Evolutionary conservation across 1,140 invertebrate species (phyloP).

Genomic region (Dysdera silvatica): DNA sequence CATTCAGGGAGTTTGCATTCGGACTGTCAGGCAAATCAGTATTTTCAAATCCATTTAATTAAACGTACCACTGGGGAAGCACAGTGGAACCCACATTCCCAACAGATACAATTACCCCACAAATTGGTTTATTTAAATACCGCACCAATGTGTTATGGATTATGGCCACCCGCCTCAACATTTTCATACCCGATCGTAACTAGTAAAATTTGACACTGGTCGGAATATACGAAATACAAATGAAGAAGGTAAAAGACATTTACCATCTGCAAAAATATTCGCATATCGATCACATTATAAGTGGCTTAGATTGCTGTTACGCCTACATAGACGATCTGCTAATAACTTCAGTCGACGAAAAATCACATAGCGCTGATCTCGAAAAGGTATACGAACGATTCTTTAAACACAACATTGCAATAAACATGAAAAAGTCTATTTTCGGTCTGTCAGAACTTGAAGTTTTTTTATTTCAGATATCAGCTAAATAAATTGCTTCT

Average conservation of each 20-base stretch:
- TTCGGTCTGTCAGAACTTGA: conserved; percentile 6
- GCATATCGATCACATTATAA: background rate
- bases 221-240: no score
- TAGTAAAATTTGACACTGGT: no score
- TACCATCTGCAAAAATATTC: no score
- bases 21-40: background rate
- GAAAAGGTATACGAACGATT: background rate
- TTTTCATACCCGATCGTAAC: no score
- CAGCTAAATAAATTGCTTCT: conserved; percentile 32
- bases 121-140: background rate
- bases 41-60: background rate
- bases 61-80: background rate
- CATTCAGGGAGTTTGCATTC: background rate
- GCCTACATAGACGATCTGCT: conserved; percentile 1
- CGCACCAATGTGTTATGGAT: background rate
- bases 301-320: background rate
- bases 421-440: background rate
- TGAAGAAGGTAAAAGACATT: no score
- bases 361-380: background rate
- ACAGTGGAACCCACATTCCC: background rate
- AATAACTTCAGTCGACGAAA: background rate
- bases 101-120: background rate
- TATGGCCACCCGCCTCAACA: background rate
- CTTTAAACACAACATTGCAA: background rate
- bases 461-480: conserved; percentile 39